Conservation (phyloP, 2,113 vertebrate species). For the Coptodon bakossiorum region DNA sequence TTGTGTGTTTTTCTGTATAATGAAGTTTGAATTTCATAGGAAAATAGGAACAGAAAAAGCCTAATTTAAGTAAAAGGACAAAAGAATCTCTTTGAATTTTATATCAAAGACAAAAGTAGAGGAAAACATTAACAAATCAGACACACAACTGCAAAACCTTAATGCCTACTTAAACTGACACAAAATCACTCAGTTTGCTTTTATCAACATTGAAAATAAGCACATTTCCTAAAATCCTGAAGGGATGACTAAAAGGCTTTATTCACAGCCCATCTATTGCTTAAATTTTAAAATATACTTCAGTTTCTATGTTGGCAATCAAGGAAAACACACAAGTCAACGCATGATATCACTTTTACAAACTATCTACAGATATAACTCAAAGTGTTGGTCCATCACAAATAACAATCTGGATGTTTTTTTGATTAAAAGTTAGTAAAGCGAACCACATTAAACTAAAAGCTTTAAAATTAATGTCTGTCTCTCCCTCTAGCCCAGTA, state of each 20-base stretch:
- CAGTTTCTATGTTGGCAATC: background rate
- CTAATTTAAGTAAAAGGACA: background rate
- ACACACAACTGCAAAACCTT: background rate
- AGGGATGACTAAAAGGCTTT: background rate
- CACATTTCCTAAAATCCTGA: background rate
- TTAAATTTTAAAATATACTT: background rate
- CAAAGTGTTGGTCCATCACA: background rate
- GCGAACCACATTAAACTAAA: background rate
- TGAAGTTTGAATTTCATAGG: background rate
- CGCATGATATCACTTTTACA: background rate
- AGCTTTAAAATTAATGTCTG: background rate
- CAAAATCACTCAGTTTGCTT: background rate
- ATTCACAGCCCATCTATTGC: background rate
- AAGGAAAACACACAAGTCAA: background rate
- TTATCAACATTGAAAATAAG: background rate
- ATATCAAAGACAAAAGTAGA: background rate
- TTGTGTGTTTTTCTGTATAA: background rate
- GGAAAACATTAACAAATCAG: background rate
- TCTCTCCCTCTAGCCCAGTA: background rate
- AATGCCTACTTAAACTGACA: background rate
- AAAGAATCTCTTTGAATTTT: background rate
- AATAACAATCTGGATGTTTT: background rate
- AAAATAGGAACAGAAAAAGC: background rate
- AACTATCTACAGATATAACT: background rate
- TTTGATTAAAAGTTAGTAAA: background rate